Evolutionary conservation across 2,888 invertebrate species (phyloP).

Genomic region (Leptopilina drosophilae): DNA sequence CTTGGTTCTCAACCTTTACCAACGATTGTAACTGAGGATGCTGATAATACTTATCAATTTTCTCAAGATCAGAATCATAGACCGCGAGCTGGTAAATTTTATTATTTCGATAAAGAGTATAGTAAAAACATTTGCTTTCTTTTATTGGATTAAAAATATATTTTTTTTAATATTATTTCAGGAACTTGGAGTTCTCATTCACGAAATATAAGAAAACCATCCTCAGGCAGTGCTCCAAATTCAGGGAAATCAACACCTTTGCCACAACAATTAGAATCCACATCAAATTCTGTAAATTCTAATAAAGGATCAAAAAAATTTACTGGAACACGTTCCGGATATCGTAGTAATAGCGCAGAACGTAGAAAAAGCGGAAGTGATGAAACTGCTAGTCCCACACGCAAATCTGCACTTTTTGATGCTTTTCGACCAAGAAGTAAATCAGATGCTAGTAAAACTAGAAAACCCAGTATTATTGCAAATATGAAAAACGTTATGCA

Average conservation of each 20-base stretch:
- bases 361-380: slow-evolving; percentile 70
- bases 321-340: slow-evolving; percentile 76
- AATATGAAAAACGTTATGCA: slow-evolving; percentile 91
- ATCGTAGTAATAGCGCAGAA: slow-evolving; percentile 72
- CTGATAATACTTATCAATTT: slow-evolving; percentile 72
- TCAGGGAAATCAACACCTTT: slow-evolving; percentile 73
- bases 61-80: slow-evolving; percentile 76
- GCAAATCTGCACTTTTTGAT: slow-evolving; percentile 87
- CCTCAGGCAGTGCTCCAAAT: slow-evolving; percentile 69
- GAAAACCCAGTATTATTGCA: slow-evolving; percentile 86
- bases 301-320: slow-evolving; percentile 67
- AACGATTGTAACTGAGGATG: slow-evolving; percentile 79
- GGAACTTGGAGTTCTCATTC: slow-evolving; percentile 74
- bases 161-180: slow-evolving; percentile 49
- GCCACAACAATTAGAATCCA: slow-evolving; percentile 66
- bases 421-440: slow-evolving; percentile 88
- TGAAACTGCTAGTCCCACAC: slow-evolving; percentile 84
- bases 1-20: slow-evolving; percentile 82
- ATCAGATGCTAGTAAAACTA: slow-evolving; percentile 84
- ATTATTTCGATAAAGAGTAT: too few relatives aligned
- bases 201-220: slow-evolving; percentile 67
- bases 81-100: slow-evolving; percentile 81
- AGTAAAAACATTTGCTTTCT: too few relatives aligned
- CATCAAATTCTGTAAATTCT: slow-evolving; percentile 66
- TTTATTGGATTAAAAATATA: background rate